Conservation (phyloP, 2,888 invertebrate species). For the Acanthoscelides obtectus region DNA sequence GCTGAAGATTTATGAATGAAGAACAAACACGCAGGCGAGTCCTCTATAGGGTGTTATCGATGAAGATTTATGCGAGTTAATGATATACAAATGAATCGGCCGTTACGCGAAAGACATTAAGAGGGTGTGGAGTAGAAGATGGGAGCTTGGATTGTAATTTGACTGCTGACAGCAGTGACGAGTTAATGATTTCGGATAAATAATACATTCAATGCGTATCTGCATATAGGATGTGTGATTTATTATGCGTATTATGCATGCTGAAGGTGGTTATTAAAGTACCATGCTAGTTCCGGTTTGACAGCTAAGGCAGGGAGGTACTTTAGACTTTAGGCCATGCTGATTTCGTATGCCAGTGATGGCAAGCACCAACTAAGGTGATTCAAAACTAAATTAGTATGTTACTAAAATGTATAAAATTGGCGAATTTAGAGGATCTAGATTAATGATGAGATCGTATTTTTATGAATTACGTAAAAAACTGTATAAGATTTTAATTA, state of each 20-base stretch:
- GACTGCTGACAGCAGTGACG: not conserved
- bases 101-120: not conserved
- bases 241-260: not conserved
- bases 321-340: no score
- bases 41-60: not conserved
- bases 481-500: no score
- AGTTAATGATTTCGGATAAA: not conserved
- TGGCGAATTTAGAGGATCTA: no score
- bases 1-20: constrained; percentile 5
- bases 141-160: not conserved
- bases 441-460: no score
- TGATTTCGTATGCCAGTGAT: no score
- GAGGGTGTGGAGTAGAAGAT: not conserved
- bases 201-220: not conserved
- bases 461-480: no score
- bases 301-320: no score
- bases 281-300: not conserved
- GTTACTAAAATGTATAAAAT: no score
- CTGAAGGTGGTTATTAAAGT: not conserved
- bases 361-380: no score
- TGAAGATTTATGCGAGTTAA: not conserved
- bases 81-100: not conserved
- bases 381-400: no score
- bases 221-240: not conserved
- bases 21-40: not conserved